Base-by-base conservation (phyloP, 2,113 vertebrate species). In the Pluvianellus socialis region DNA sequence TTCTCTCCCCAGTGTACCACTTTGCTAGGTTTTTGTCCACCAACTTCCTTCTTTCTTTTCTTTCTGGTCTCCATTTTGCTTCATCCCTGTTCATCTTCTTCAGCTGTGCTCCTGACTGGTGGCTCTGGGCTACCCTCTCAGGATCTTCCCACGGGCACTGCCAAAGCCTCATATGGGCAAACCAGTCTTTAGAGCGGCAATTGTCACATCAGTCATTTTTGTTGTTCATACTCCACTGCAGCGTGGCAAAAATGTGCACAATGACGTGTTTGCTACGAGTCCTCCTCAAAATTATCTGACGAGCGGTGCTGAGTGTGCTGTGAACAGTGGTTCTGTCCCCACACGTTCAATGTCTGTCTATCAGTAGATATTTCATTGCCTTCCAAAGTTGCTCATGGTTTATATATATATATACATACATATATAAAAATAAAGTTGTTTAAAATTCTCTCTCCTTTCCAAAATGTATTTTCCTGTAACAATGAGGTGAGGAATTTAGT, bases 151-250 rank as follows among this genome's bases (percentile, higher is more conserved):
- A 8, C 0, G 9, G 28, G 9, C 6, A 23, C 13, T 49, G 42
- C 42, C 11, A 38, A 58, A 71, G 19, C 7, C 2, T 65, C 45
- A 28, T 3, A 17, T 24, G 71, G 33, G 7, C 15, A 27, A 79
- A 21, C 2, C 27, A 26, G 7, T 44, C 16, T 66, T 56, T 17
- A 52, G 16, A 83, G 35, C 24, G 68, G 32, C 7, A 38, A 10
- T 53, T 58, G 12, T 1, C n/a, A 38, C 2, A 0, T 38, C 30
- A 40, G 0, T 22, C 2, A 14, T n/a, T 89, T 87, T 62, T 84
- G 10, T 20, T 80, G 28, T 8, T 82, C 18, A 7, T 32, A 17
- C 9, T 49, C 11, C 27, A 4, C 8, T 70, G 30, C 59, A 84
- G 67, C 6, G 6, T 9, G 20, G 35, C 5, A 93, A 79, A 94